These are phyloP conservation scores for Caenorhabditis angaria DNA, from an alignment of 2,888 invertebrate genomes.

Conservation along the genomic window DNA sequence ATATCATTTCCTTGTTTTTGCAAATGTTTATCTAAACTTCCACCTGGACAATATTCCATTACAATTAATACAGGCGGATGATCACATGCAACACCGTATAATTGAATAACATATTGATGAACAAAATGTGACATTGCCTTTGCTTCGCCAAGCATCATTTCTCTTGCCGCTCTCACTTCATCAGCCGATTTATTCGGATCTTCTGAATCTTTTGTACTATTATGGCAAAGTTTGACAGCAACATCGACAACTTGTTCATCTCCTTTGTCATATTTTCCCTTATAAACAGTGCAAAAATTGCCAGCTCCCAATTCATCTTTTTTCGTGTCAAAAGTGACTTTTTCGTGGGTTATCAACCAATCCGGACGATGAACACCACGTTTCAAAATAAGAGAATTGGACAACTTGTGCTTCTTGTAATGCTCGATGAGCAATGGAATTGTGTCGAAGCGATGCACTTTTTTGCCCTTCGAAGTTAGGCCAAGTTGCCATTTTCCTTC, in stretches of 20 bases:
- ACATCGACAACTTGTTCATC: conserved; percentile 19
- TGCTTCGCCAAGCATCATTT: conserved; percentile 58
- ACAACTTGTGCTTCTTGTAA: conserved; percentile 45
- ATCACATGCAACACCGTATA: conserved; percentile 96
- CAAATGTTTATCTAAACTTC: conserved; percentile 49
- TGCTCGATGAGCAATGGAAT: conserved; percentile 46
- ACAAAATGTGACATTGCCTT: conserved; percentile 49
- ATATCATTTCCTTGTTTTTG: conserved; percentile 18
- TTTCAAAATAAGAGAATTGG: conserved; percentile 27
- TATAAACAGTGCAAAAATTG: conserved; percentile 29
- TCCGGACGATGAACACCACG: conserved; percentile 34
- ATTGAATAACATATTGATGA: conserved; percentile 73
- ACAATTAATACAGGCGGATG: conserved; percentile 97
- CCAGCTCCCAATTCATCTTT: conserved; percentile 32
- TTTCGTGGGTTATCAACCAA: conserved; percentile 55
- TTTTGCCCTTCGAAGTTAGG: neutral
- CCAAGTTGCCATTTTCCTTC: conserved; percentile 28
- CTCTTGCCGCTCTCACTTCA: conserved; percentile 29
- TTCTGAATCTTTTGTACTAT: conserved; percentile 12
- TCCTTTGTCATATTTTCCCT: conserved; percentile 19
- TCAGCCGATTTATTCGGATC: conserved; percentile 16
- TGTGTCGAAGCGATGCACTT: conserved; percentile 21
- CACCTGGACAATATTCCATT: conserved; percentile 85
- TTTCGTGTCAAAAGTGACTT: conserved; percentile 38
- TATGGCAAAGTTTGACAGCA: conserved; percentile 23